phyloP scores from a whole-genome alignment of 2,113 vertebrate species.

The Psophia crepitans region DNA sequence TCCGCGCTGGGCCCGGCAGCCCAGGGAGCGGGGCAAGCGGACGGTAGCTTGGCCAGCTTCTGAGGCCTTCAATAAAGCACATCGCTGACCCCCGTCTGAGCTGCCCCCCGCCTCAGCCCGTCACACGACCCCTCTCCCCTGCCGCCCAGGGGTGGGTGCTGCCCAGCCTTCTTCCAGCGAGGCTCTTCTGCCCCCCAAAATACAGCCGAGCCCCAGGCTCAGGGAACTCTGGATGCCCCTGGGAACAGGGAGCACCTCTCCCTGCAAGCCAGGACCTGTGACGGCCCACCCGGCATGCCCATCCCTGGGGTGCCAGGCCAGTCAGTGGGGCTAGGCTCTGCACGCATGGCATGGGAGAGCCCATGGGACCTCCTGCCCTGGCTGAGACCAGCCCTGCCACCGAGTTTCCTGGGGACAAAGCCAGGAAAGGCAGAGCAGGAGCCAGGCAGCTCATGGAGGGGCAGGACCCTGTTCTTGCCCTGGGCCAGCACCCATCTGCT shows the following conservation, averaged over 20 bases:
- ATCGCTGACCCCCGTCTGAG: background rate
- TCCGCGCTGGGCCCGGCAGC: background rate
- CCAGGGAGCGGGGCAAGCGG: accelerated
- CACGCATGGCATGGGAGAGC: accelerated
- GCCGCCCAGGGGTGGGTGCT: accelerated
- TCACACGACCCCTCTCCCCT: accelerated
- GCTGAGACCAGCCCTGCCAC: background rate
- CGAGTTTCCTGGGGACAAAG: background rate
- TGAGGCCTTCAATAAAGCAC: conserved; percentile 18
- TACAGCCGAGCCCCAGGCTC: background rate
- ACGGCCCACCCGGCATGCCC: background rate
- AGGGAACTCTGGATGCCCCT: background rate
- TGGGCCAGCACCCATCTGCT: background rate
- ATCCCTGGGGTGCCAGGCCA: background rate
- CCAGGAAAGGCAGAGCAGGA: background rate
- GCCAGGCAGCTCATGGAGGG: accelerated
- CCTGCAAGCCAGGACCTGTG: background rate
- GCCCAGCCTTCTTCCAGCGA: background rate
- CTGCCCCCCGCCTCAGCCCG: background rate
- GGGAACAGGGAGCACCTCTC: background rate
- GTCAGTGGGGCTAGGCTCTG: accelerated
- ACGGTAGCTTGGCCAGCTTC: background rate
- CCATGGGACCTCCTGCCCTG: background rate
- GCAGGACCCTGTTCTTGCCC: background rate
- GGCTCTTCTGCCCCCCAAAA: background rate